These are phyloP conservation scores for Pristionchus exspectatus DNA, from an alignment of 2,888 invertebrate genomes.

Conservation along the genomic window DNA sequence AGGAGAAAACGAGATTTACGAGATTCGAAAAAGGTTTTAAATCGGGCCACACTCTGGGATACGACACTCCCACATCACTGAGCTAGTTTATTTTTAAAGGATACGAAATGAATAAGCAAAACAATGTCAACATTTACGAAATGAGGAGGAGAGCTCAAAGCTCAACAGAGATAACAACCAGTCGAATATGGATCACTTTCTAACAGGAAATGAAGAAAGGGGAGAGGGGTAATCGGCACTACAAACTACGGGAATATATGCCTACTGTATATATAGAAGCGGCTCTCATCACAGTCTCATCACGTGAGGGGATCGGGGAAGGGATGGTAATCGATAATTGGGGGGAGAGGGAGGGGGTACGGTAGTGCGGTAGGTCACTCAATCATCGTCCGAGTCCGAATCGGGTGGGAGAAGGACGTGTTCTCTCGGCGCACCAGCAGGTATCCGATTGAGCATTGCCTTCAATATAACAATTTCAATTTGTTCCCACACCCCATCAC, in stretches of 20 bases:
- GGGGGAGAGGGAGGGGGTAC: neutral
- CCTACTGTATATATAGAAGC: slow-evolving; percentile 19
- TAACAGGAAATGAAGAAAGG: neutral
- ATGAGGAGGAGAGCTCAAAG: neutral
- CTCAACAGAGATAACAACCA: slow-evolving; percentile 46
- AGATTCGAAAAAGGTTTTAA: slow-evolving; percentile 22
- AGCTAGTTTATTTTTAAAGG: neutral
- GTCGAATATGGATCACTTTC: neutral
- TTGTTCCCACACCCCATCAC: neutral
- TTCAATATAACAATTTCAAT: neutral
- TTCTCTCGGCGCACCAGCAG: neutral
- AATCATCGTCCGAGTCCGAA: slow-evolving; percentile 33
- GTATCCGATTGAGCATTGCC: neutral
- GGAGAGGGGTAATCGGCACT: neutral
- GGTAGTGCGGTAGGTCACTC: slow-evolving; percentile 34
- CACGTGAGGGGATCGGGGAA: neutral
- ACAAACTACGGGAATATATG: neutral
- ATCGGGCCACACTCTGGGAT: slow-evolving; percentile 35
- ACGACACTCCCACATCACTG: slow-evolving; percentile 44
- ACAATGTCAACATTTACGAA: neutral
- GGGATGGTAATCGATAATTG: neutral
- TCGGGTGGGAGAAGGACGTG: slow-evolving; percentile 43
- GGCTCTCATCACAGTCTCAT: slow-evolving; percentile 7
- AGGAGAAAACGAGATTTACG: neutral
- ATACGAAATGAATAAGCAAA: neutral